Evolutionary conservation across 2,888 invertebrate species (phyloP).

Genomic region (Slavum lentiscoides): DNA sequence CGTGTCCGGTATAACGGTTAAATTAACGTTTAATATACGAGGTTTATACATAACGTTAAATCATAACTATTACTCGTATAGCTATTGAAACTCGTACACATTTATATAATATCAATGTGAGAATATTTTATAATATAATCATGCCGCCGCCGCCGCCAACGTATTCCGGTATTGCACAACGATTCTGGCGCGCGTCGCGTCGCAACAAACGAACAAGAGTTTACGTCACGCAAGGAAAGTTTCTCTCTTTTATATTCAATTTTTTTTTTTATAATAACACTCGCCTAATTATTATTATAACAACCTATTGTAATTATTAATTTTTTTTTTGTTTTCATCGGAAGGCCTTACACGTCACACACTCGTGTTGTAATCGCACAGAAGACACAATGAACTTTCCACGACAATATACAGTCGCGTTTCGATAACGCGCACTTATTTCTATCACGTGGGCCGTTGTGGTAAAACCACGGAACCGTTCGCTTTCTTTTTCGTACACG

Average conservation of each 20-base stretch:
- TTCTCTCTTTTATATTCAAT: background rate
- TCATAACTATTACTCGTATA: too few relatives aligned
- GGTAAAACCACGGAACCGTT: background rate
- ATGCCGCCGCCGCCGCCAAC: too few relatives aligned
- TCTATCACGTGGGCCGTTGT: background rate
- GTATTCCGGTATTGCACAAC: conserved; percentile 21
- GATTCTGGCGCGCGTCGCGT: background rate
- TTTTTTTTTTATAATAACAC: too few relatives aligned
- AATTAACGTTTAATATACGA: too few relatives aligned
- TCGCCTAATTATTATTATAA: too few relatives aligned
- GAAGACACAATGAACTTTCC: conserved; percentile 36
- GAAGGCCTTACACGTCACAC: background rate
- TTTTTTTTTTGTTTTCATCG: background rate
- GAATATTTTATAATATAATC: too few relatives aligned
- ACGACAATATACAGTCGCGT: conserved; percentile 11
- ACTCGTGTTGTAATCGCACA: too few relatives aligned
- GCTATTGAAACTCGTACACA: too few relatives aligned
- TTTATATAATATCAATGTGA: too few relatives aligned
- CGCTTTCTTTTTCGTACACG: conserved; percentile 33
- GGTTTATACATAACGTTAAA: too few relatives aligned
- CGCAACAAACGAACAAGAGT: background rate
- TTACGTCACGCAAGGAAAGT: conserved; percentile 28
- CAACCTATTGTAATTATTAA: background rate
- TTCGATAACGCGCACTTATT: background rate
- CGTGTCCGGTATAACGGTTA: too few relatives aligned